Percentiles rank a stretch among this genome's conserved stretches.
Conservation (phyloP, 2,797 vertebrate species). For the Paedocypris micromegethes region DNA sequence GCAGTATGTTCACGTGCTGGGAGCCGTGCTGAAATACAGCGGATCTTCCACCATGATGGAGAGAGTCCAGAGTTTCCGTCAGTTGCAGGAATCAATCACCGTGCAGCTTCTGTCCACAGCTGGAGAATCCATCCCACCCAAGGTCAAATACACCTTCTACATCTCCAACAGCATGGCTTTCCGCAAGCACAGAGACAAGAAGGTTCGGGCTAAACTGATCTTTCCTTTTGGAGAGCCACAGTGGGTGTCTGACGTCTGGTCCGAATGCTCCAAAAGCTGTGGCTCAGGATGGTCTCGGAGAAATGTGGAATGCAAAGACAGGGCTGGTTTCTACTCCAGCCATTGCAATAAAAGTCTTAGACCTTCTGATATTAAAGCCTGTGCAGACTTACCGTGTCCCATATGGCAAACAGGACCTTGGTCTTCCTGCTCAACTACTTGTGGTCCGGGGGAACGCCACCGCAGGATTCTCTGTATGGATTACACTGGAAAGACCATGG, state of each 20-base stretch:
- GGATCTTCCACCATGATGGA: constrained; percentile 89
- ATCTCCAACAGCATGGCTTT: constrained; percentile 80
- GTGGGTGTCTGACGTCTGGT: constrained; percentile 89
- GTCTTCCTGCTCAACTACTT: constrained; percentile 79
- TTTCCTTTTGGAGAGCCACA: constrained; percentile 73
- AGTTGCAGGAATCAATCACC: constrained; percentile 79
- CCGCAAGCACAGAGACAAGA: constrained; percentile 71
- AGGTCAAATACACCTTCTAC: constrained; percentile 91
- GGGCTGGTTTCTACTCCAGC: constrained; percentile 69
- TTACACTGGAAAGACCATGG: constrained; percentile 68
- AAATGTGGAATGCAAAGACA: constrained; percentile 80
- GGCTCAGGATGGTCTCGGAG: constrained; percentile 88
- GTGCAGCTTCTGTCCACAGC: constrained; percentile 82
- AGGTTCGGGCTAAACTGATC: constrained; percentile 70
- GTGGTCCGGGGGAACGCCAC: constrained; percentile 69
- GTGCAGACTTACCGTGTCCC: constrained; percentile 80
- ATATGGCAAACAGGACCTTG: constrained; percentile 81
- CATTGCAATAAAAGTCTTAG: constrained; percentile 76
- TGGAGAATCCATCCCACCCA: constrained; percentile 75
- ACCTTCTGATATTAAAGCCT: constrained; percentile 80
- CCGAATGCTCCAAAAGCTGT: constrained; percentile 85
- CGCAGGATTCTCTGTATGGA: constrained; percentile 75
- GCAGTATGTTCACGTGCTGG: constrained; percentile 84
- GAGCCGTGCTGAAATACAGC: constrained; percentile 89
- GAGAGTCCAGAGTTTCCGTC: constrained; percentile 87